Conservation (phyloP, 30 jellyfish, hydroid and myxozoan species). For the Aurelia coerulea region DNA sequence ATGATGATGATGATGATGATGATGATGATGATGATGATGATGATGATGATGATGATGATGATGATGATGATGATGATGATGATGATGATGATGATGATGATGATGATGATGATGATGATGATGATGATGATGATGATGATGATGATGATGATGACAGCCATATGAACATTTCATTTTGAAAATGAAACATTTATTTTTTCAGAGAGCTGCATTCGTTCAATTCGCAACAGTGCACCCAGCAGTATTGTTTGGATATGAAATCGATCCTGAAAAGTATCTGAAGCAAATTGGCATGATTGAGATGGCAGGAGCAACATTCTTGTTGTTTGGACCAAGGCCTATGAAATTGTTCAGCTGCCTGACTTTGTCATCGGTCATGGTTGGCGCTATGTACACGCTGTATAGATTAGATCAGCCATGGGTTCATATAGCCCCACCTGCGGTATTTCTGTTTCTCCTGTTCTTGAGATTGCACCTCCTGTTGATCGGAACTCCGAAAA, state of each 20-base stretch:
- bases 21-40: no score
- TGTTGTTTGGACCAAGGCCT: slow-evolving; percentile 80
- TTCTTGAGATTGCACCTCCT: slow-evolving; percentile 70
- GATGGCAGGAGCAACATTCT: slow-evolving; percentile 74
- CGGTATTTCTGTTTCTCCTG: slow-evolving; percentile 58
- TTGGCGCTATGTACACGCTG: slow-evolving; percentile 87
- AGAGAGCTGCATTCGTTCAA: slow-evolving; percentile 73
- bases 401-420: slow-evolving; percentile 60
- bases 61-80: no score
- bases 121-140: no score
- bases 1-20: no score
- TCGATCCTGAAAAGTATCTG: slow-evolving; percentile 85
- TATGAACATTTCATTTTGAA: no score
- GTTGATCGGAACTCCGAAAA: slow-evolving; percentile 33
- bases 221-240: slow-evolving; percentile 94
- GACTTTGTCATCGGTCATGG: slow-evolving; percentile 75
- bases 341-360: slow-evolving; percentile 72
- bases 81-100: no score
- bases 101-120: no score
- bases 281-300: slow-evolving; percentile 83
- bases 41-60: no score
- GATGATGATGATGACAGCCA: no score
- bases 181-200: not conserved
- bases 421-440: slow-evolving; percentile 19
- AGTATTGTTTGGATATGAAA: slow-evolving; percentile 71